Percentiles rank a stretch among this genome's conserved stretches.
These are phyloP conservation scores for Camponotus fellah DNA, from an alignment of 2,888 invertebrate genomes.

Conservation along the genomic window DNA sequence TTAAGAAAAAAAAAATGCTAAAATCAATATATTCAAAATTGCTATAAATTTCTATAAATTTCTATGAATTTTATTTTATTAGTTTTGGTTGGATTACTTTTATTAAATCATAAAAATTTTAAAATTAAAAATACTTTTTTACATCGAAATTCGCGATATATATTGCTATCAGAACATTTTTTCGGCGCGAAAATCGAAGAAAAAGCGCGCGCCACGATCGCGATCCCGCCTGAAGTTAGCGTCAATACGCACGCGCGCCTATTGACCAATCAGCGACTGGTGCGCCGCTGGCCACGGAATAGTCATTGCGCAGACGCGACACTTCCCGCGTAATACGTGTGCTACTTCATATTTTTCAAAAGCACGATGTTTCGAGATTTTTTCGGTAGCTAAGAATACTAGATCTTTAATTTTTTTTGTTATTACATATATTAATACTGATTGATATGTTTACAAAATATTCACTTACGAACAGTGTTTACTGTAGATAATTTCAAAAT, in stretches of 20 bases:
- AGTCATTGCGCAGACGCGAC: slow-evolving; percentile 12
- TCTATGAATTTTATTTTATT: background rate
- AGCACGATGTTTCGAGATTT: background rate
- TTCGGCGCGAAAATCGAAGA: background rate
- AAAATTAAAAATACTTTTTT: no score
- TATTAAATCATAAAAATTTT: no score
- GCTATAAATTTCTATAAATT: no score
- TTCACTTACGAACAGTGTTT: background rate
- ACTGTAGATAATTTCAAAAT: no score
- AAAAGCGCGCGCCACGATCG: slow-evolving; percentile 80
- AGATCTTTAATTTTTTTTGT: background rate
- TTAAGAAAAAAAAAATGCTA: background rate
- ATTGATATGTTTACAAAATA: background rate
- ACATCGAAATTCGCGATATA: background rate
- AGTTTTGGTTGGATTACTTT: no score
- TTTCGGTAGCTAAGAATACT: background rate
- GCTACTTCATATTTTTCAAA: background rate
- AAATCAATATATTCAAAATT: background rate
- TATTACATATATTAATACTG: background rate
- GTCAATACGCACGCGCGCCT: slow-evolving; percentile 67
- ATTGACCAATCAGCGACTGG: slow-evolving; percentile 64
- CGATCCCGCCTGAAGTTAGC: slow-evolving; percentile 82
- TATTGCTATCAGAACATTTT: slow-evolving; percentile 51
- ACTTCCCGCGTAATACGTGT: background rate
- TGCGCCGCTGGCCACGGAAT: background rate